phyloP scores from a whole-genome alignment of 2,888 invertebrate genomes.

The Epinotia nisella region DNA sequence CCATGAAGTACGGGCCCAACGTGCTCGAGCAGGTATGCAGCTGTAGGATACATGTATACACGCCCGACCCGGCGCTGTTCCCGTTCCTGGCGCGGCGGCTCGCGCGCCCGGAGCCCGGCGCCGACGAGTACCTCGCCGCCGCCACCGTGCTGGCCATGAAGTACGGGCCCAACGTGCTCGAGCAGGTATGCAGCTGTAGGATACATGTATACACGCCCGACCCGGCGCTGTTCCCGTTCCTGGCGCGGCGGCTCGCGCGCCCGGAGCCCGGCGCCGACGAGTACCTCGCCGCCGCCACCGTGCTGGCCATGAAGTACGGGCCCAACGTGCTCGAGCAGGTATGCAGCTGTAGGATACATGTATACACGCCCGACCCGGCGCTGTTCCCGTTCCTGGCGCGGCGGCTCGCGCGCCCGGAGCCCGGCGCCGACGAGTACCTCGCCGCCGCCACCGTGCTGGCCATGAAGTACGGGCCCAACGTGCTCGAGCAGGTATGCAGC shows the following conservation, averaged over 20 bases:
- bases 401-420: slow-evolving; percentile 68
- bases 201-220: no score
- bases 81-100: slow-evolving; percentile 71
- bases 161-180: slow-evolving; percentile 89
- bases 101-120: slow-evolving; percentile 67
- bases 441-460: slow-evolving; percentile 95
- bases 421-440: slow-evolving; percentile 89
- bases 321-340: slow-evolving; percentile 86
- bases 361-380: no score
- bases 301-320: slow-evolving; percentile 94
- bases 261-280: slow-evolving; percentile 86
- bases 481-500: slow-evolving; percentile 75
- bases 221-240: no score
- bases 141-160: slow-evolving; percentile 95
- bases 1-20: slow-evolving; percentile 93
- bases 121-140: slow-evolving; percentile 92
- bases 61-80: no score
- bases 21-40: slow-evolving; percentile 79
- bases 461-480: slow-evolving; percentile 92
- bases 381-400: slow-evolving; percentile 60
- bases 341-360: no score
- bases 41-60: no score
- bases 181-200: slow-evolving; percentile 61
- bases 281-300: slow-evolving; percentile 93
- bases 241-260: slow-evolving; percentile 73